These are phyloP conservation scores for Polypedilum vanderplanki DNA, from an alignment of 1,140 invertebrate species.

Conservation along the genomic window DNA sequence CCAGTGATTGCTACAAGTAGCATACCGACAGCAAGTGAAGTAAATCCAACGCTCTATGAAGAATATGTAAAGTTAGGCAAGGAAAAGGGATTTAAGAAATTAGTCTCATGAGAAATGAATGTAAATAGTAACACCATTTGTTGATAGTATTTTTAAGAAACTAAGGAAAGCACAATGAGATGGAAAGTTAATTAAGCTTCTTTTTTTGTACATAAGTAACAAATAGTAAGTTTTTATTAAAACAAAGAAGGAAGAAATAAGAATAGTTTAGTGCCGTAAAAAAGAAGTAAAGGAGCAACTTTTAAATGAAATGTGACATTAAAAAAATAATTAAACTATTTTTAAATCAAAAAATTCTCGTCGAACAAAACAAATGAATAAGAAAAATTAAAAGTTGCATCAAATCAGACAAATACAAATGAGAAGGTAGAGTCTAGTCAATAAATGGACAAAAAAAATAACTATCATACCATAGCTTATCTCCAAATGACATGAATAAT, in stretches of 20 bases:
- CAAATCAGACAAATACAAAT: background rate
- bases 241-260: background rate
- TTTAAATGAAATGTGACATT: background rate
- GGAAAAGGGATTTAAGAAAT: conserved; percentile 68
- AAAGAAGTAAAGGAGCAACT: background rate
- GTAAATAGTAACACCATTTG: conserved; percentile 14
- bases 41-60: conserved; percentile 67
- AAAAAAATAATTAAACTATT: background rate
- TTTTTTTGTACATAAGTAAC: background rate
- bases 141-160: conserved; percentile 25
- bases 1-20: background rate
- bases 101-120: conserved; percentile 49
- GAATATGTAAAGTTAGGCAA: conserved; percentile 65
- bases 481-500: background rate
- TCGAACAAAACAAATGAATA: no score
- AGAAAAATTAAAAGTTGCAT: no score
- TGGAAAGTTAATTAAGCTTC: conserved; percentile 2
- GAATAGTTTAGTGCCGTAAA: conserved; percentile 14
- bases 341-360: background rate
- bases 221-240: background rate
- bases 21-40: conserved; percentile 46
- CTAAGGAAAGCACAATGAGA: background rate
- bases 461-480: background rate
- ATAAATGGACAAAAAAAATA: conserved; percentile 15
- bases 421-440: conserved; percentile 22